Base-by-base conservation (phyloP, 1,140 invertebrate genomes). In the Eufriesea mexicana region DNA sequence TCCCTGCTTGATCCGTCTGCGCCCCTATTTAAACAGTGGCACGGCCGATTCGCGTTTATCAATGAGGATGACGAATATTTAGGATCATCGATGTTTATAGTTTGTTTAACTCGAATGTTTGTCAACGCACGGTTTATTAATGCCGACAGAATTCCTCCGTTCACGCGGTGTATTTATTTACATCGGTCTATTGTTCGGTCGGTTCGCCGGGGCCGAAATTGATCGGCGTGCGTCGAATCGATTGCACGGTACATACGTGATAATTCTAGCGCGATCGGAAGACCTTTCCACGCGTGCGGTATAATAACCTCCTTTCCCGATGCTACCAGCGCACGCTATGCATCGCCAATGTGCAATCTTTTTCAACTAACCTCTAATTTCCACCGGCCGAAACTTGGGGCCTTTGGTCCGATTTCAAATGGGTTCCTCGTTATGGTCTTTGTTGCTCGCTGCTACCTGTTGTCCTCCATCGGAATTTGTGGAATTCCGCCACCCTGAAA, bases 51-150 rank as follows among this genome's bases (percentile, higher is more conserved):
- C 42, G 2, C 79, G 62, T 82, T 82, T 74, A 80, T 80, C 78
- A 82, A 76, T 51, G 54, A 82, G 54, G 25, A 66, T 66, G 71
- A 75, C 71, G 72, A 81, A 76, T 59, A 82, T 82, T 82, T 76
- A 59, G 79, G 73, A 82, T 82, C 79, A 82, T 76, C 49, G 79
- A 59, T 82, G 79, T 82, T 82, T 82, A 82, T 82, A 76, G 79
- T 82, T 82, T 82, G 79, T 76, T 76, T 76, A 82, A 75, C 79
- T 25, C 25, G 79, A 55, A 47, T 67, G 79, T 82, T 82, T 67
- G 79, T 67, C 62, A 76, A 49, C 79, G 62, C 25, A 76, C 57
- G 79, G 72, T 82, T 82, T 82, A 82, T 82, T 82, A 82, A 82
- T 55, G 73, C 51, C 79, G n/a, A 35, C 59, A 18, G 67, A 62